Evolutionary conservation across 2,797 vertebrate species (phyloP).

Genomic region (Dipus sagitta): DNA sequence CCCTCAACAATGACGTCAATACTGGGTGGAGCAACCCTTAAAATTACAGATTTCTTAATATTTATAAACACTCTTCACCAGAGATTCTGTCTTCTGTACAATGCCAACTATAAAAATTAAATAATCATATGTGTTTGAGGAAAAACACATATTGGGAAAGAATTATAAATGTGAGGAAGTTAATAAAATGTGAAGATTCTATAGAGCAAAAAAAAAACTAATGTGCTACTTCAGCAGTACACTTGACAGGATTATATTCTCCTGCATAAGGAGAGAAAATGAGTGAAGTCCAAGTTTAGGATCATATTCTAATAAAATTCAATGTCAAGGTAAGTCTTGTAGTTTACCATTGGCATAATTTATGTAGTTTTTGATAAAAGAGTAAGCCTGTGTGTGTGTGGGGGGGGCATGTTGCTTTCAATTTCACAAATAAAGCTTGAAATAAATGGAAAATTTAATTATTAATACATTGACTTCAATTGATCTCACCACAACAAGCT

Average conservation of each 20-base stretch:
- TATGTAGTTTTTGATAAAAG: slow-evolving; percentile 41
- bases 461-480: slow-evolving; percentile 50
- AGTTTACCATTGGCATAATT: slow-evolving; percentile 20
- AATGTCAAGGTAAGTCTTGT: not conserved
- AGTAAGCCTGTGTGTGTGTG: not conserved
- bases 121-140: slow-evolving; percentile 10
- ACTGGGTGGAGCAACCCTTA: not conserved
- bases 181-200: slow-evolving; percentile 41
- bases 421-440: slow-evolving; percentile 45
- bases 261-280: slow-evolving; percentile 34
- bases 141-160: not conserved
- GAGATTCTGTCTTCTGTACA: not conserved
- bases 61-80: not conserved
- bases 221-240: not conserved
- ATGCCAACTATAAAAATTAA: slow-evolving; percentile 44
- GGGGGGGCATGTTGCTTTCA: slow-evolving; percentile 15
- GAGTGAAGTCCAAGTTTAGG: slow-evolving; percentile 55
- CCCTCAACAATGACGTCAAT: not conserved
- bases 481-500: not conserved
- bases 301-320: slow-evolving; percentile 36
- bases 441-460: slow-evolving; percentile 56
- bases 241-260: slow-evolving; percentile 1
- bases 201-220: slow-evolving; percentile 27
- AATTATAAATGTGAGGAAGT: slow-evolving; percentile 44
- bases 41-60: not conserved